Conservation (phyloP, 2,888 invertebrate genomes). For the Baccha elongata region DNA sequence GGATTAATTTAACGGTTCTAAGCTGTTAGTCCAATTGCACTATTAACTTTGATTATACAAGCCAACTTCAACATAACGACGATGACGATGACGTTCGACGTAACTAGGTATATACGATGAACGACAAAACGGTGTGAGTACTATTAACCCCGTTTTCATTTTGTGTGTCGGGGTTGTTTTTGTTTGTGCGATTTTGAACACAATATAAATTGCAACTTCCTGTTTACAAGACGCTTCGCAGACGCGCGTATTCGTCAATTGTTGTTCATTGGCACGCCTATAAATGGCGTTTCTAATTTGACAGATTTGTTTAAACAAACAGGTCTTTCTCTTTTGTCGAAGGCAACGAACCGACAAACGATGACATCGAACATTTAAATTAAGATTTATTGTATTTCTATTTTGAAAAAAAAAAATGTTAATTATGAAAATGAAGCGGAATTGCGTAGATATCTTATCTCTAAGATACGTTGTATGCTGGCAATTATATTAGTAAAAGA, state of each 20-base stretch:
- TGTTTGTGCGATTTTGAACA: conserved; percentile 30
- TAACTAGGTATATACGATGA: not conserved
- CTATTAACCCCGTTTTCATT: conserved; percentile 68
- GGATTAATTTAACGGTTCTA: conserved; percentile 52
- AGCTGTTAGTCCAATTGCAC: conserved; percentile 43
- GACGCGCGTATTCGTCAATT: not conserved
- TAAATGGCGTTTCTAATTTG: conserved; percentile 29
- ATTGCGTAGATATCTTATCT: not conserved
- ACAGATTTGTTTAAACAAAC: conserved; percentile 22
- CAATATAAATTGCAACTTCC: conserved; percentile 65
- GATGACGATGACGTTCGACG: not conserved
- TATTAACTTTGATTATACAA: conserved; percentile 48
- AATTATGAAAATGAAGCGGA: conserved; percentile 47
- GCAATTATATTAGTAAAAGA: too few relatives aligned
- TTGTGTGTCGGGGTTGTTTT: conserved; percentile 20
- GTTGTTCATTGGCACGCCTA: conserved; percentile 35
- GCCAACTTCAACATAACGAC: conserved; percentile 3
- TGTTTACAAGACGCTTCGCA: conserved; percentile 43
- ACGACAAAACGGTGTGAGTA: conserved; percentile 10
- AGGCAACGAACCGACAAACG: not conserved
- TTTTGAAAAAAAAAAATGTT: conserved; percentile 8
- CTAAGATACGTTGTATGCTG: too few relatives aligned
- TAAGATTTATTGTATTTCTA: conserved; percentile 44
- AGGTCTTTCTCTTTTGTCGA: conserved; percentile 23
- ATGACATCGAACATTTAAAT: conserved; percentile 38